Evolutionary conservation across 2,797 vertebrate species (phyloP), one percentile per base, ranked within the genome.

Genomic region (Eurystomus glaucurus): DNA sequence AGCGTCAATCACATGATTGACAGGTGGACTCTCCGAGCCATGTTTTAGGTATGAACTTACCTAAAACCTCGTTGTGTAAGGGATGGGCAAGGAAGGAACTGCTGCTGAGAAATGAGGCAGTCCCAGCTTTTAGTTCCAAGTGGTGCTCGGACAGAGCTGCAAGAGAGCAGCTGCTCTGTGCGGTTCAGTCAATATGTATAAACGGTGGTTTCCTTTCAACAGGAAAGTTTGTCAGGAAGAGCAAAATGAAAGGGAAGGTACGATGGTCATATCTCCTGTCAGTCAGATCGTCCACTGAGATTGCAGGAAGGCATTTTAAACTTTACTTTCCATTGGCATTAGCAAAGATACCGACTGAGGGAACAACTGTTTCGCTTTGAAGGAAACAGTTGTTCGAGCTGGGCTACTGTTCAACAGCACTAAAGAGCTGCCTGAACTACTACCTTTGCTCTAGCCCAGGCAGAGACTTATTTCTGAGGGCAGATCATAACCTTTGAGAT

Each of bases 251-350:
- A 75, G 23, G 19, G 21, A 62, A 68, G 65, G 29, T 25, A 68
- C 22, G 54, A 43, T 64, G 17, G 21, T 31, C 16, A 2, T 64
- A n/a, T 66, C 72, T 81, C n/a, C 50, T 55, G 45, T 71, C 85
- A 55, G 39, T 68, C 43, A 85, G 52, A 71, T 87, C 87, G 64
- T 65, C 19, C 2, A 0, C 70, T 87, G 78, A 8, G 19, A 48
- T 23, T 41, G 93, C 78, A 79, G 78, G 54, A 87, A 71, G 37
- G 45, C 39, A 52, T 93, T 96, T 95, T 87, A 71, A 55, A 83
- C 55, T 85, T 84, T 85, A 77, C 16, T 45, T 91, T 79, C 22
- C 45, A 29, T 51, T 75, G 65, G 10, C 55, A 71, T 84, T 78
- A 86, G 29, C 60, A 86, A 68, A 74, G 76, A 77, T 0, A 2